Conservation (phyloP, 2,888 invertebrate genomes). For the Dendrolimus houi region DNA sequence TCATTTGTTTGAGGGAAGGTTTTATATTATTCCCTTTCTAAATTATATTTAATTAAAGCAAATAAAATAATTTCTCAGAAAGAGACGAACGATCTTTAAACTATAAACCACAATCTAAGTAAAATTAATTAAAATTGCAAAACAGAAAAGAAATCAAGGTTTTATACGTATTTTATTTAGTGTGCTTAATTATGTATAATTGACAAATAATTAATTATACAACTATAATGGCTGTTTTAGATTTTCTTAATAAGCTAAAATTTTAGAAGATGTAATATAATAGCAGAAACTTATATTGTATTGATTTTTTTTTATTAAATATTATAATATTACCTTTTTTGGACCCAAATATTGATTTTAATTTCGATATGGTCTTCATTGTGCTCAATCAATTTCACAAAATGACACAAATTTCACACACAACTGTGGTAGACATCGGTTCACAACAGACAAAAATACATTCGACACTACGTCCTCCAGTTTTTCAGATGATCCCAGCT, state of each 20-base stretch:
- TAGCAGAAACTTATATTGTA: too few species aligned
- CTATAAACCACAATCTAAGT: too few species aligned
- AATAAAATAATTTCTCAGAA: too few species aligned
- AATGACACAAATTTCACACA: slow-evolving; percentile 33
- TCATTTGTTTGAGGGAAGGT: too few species aligned
- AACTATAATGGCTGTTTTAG: too few species aligned
- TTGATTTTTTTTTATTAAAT: too few species aligned
- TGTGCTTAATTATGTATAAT: too few species aligned
- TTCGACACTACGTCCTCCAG: slow-evolving; percentile 65
- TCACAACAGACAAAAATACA: slow-evolving; percentile 67
- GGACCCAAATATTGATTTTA: slow-evolving; percentile 63
- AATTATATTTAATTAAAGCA: too few species aligned
- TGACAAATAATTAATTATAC: neutral
- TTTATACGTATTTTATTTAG: neutral
- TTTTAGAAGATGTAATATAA: too few species aligned
- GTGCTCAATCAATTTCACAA: slow-evolving; percentile 23
- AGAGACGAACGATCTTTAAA: too few species aligned
- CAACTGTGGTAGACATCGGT: slow-evolving; percentile 49
- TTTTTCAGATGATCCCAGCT: slow-evolving; percentile 65
- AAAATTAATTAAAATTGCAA: slow-evolving; percentile 23
- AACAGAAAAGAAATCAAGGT: slow-evolving; percentile 15
- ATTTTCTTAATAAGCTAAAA: too few species aligned
- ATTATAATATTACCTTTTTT: slow-evolving; percentile 49
- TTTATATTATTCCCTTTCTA: too few species aligned
- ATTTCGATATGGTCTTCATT: slow-evolving; percentile 68